A percentile compares a stretch with the other conserved stretches of the same genome.
Evolutionary conservation across 2,797 vertebrate genomes (phyloP).

Genomic region (Typhlichthys eigenmanni): DNA sequence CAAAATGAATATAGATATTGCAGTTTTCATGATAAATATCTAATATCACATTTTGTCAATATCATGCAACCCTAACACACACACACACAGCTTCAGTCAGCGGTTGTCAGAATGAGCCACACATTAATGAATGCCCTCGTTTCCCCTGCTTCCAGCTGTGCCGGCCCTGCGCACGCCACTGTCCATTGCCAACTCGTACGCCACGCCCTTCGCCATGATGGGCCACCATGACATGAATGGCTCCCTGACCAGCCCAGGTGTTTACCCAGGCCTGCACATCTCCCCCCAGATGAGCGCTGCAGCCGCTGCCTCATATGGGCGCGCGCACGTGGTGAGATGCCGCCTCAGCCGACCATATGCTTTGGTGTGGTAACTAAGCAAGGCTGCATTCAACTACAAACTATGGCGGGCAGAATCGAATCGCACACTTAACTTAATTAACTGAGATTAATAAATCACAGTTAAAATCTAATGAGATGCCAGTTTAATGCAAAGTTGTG

Average conservation of each 20-base stretch:
- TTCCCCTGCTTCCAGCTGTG: constrained; percentile 60
- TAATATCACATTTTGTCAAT: too few species aligned
- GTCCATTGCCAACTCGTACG: constrained; percentile 87
- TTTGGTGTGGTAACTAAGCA: too few species aligned
- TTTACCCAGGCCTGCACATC: constrained; percentile 89
- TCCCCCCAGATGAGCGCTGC: constrained; percentile 93
- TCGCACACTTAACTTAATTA: too few species aligned
- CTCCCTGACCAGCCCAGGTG: constrained; percentile 86
- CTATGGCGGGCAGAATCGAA: too few species aligned
- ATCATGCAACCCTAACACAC: too few species aligned
- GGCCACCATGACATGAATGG: constrained; percentile 96
- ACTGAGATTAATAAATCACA: too few species aligned
- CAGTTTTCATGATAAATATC: too few species aligned
- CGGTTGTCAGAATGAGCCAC: neutral
- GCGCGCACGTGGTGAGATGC: constrained; percentile 89
- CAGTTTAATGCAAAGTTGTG: too few species aligned
- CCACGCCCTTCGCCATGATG: constrained; percentile 94
- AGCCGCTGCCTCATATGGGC: constrained; percentile 87
- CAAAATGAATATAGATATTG: too few species aligned
- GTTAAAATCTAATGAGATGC: too few species aligned
- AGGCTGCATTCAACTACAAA: too few species aligned
- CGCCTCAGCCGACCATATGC: constrained; percentile 1
- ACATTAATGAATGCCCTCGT: neutral
- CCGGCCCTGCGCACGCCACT: constrained; percentile 90
- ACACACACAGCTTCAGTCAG: neutral